phyloP scores from a whole-genome alignment of 30 jellyfish, hydroid and myxozoan genomes.

The Aurelia aurita region DNA sequence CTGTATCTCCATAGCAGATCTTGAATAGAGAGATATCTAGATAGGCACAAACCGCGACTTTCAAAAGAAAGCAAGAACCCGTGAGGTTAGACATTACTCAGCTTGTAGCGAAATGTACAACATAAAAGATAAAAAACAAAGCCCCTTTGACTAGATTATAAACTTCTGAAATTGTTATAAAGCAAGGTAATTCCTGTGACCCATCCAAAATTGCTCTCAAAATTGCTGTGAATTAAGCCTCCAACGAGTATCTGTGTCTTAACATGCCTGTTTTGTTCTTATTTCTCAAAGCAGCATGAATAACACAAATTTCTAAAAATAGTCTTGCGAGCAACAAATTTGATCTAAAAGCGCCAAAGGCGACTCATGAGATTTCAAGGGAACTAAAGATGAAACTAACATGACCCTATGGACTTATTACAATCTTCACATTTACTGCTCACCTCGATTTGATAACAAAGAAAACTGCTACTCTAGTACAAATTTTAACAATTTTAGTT shows the following conservation, averaged over 20 bases:
- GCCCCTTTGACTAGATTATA: conserved; percentile 47
- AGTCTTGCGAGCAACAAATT: too few species aligned
- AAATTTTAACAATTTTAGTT: too few species aligned
- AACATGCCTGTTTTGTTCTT: too few species aligned
- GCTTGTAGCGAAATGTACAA: conserved; percentile 40
- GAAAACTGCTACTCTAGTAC: too few species aligned
- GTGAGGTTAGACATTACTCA: conserved; percentile 23
- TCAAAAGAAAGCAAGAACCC: conserved; percentile 13
- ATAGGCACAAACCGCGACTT: conserved; percentile 28
- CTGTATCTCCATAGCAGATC: not conserved
- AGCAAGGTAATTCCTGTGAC: conserved; percentile 39
- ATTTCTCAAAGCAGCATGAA: too few species aligned
- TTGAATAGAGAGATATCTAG: not conserved
- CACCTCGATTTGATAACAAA: too few species aligned
- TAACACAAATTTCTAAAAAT: too few species aligned
- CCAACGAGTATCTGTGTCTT: conserved; percentile 48
- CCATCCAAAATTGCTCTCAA: conserved; percentile 12
- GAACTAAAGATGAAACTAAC: too few species aligned
- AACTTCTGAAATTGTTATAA: conserved; percentile 38
- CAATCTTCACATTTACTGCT: too few species aligned
- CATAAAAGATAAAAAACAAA: conserved; percentile 36
- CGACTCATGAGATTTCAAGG: too few species aligned
- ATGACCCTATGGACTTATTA: too few species aligned
- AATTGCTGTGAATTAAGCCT: conserved; percentile 20
- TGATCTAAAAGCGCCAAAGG: too few species aligned